Conservation (phyloP, 2,797 vertebrate genomes). For the Hephaestus fuliginosus region DNA sequence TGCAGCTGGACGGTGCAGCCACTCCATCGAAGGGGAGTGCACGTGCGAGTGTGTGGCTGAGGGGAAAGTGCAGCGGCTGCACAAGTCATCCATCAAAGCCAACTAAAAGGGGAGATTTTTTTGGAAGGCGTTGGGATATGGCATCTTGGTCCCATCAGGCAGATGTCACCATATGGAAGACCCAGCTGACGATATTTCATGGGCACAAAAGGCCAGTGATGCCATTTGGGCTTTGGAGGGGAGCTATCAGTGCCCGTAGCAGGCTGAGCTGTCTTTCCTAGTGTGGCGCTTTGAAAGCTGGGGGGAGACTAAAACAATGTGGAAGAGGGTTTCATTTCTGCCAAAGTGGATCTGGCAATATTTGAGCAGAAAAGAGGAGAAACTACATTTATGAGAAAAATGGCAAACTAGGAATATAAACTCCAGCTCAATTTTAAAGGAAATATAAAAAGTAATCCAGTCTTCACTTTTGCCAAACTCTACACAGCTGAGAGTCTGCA, state of each 20-base stretch:
- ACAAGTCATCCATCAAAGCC: conserved; percentile 80
- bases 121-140: conserved; percentile 53
- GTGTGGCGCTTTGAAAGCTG: conserved; percentile 31
- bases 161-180: conserved; percentile 79
- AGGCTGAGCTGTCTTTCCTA: conserved; percentile 15
- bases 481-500: conserved; percentile 31
- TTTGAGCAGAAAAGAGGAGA: conserved; percentile 42
- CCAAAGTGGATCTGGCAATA: conserved; percentile 49
- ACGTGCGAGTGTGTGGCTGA: conserved; percentile 36
- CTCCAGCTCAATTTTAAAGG: conserved; percentile 18
- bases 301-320: conserved; percentile 29
- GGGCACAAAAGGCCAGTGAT: conserved; percentile 63
- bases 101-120: conserved; percentile 61
- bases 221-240: conserved; percentile 60
- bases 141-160: conserved; percentile 69
- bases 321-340: conserved; percentile 33
- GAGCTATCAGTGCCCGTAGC: conserved; percentile 38
- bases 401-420: conserved; percentile 14
- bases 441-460: conserved; percentile 20
- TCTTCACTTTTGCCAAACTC: conserved; percentile 34
- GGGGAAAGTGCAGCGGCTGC: conserved; percentile 73
- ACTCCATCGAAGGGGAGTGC: conserved; percentile 30
- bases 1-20: conserved; percentile 61
- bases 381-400: conserved; percentile 34
- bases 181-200: conserved; percentile 57